Base-by-base conservation (phyloP, 2,113 vertebrate genomes). In the Promerops cafer region DNA sequence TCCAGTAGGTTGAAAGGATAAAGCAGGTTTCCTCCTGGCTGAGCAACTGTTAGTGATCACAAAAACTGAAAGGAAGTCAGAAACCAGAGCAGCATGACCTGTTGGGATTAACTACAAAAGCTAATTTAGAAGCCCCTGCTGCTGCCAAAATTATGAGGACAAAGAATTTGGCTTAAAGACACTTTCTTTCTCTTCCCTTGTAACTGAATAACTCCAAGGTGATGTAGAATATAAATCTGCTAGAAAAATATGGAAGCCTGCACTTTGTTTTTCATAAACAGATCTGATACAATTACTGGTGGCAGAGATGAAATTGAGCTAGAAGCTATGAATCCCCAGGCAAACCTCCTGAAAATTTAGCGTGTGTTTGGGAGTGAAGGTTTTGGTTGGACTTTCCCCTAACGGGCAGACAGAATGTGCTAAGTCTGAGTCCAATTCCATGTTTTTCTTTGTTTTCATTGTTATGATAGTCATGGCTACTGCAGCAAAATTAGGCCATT, bases 401-500 rank as follows among this genome's bases (percentile, higher is more conserved):
- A 44, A 92, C 1, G 16, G 79, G 83, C 82, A 94, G 87, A 88
- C 50, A 90, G 82, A 91, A 90, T 95, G 92, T 93, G 81, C 68
- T 76, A 82, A 87, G 47, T 85, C 87, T 83, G 44, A 90, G 56
- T 94, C 92, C 82, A 96, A 77, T 69, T 95, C 61, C 61, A 56
- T 94, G 94, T 87, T 92, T 95, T 96, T 54, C 50, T 93, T 94
- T 96, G 89, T 95, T 95, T 96, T 88, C 71, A 65, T 95, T 94
- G 83, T 94, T 95, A 74, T 86, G 88, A 96, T 88, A 96, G 92
- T 83, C 93, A 96, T 96, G 88, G 92, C 93, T 97, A 94, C 92
- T 83, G 79, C 83, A 92, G 87, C 71, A 96, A 96, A 95, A 95
- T 86, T 74, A 96, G 86, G 83, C 90, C 83, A 90, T 90, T 94